These are phyloP conservation scores for Iselma pallidipennis DNA, from an alignment of 2,888 invertebrate genomes.

Conservation along the genomic window DNA sequence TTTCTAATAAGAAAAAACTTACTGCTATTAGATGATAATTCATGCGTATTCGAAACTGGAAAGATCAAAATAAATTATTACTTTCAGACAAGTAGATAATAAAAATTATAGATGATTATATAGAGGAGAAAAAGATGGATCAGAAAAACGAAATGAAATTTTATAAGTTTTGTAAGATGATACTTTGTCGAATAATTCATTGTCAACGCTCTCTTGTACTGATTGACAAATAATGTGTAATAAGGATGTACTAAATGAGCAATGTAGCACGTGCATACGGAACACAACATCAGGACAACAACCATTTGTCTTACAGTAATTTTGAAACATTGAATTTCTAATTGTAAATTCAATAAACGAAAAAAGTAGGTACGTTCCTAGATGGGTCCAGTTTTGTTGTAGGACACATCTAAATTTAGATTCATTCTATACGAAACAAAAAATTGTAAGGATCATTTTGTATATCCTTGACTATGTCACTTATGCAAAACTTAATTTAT, in stretches of 20 bases:
- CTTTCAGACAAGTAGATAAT: background rate
- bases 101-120: background rate
- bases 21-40: conserved; percentile 47
- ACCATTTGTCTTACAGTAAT: background rate
- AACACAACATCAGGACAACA: too few species aligned
- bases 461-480: background rate
- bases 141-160: too few species aligned
- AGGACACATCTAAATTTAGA: too few species aligned
- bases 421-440: too few species aligned
- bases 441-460: too few species aligned
- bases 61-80: conserved; percentile 41
- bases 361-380: too few species aligned
- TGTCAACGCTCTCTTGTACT: conserved; percentile 4
- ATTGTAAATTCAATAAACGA: background rate
- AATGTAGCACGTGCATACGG: conserved; percentile 13
- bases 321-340: background rate
- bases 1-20: conserved; percentile 42
- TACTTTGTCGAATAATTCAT: conserved; percentile 2
- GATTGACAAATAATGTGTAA: conserved; percentile 19
- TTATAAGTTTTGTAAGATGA: background rate
- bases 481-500: background rate
- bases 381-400: too few species aligned
- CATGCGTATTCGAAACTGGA: conserved; percentile 49
- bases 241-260: conserved; percentile 21
- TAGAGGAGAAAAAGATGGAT: background rate